A percentile compares a stretch with the other conserved stretches of the same genome.
Conservation (phyloP, 2,888 invertebrate species). For the Caenorhabditis sinica region DNA sequence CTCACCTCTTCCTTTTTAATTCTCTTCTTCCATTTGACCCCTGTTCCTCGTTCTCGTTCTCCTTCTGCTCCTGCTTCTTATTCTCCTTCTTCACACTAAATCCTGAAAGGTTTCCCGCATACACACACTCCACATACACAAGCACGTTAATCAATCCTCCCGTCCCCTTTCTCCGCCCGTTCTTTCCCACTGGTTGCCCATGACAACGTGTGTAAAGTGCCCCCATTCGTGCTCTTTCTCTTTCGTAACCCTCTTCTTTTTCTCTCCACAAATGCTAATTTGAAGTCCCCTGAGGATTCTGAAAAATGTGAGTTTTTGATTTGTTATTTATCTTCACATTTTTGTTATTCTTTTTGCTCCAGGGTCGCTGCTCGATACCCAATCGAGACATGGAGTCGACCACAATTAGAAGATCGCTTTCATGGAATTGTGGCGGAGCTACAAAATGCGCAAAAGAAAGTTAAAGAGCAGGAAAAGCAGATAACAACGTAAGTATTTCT, state of each 20-base stretch:
- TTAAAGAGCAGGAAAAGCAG: constrained; percentile 76
- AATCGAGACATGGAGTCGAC: constrained; percentile 80
- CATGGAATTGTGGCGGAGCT: constrained; percentile 72
- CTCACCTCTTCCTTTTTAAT: constrained; percentile 4
- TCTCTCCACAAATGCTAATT: constrained; percentile 14
- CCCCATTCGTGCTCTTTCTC: background rate
- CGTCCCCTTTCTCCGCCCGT: background rate
- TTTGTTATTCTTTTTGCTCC: background rate
- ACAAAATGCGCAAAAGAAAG: constrained; percentile 71
- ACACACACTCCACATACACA: constrained; percentile 18
- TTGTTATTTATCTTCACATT: background rate
- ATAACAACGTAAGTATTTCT: constrained; percentile 67
- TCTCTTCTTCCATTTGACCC: background rate
- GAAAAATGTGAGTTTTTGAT: constrained; percentile 36
- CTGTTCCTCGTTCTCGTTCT: constrained; percentile 15
- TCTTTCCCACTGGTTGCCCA: constrained; percentile 14
- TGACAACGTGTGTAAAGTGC: constrained; percentile 47
- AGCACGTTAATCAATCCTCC: constrained; percentile 52
- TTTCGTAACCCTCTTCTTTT: constrained; percentile 22
- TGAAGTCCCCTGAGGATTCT: constrained; percentile 23
- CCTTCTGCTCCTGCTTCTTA: background rate
- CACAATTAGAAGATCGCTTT: constrained; percentile 80
- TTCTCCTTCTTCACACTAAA: background rate
- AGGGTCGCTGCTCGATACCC: constrained; percentile 72
- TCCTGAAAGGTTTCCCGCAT: constrained; percentile 53